These are phyloP conservation scores for Yponomeuta sedellus DNA, from an alignment of 2,888 invertebrate genomes.

Conservation along the genomic window DNA sequence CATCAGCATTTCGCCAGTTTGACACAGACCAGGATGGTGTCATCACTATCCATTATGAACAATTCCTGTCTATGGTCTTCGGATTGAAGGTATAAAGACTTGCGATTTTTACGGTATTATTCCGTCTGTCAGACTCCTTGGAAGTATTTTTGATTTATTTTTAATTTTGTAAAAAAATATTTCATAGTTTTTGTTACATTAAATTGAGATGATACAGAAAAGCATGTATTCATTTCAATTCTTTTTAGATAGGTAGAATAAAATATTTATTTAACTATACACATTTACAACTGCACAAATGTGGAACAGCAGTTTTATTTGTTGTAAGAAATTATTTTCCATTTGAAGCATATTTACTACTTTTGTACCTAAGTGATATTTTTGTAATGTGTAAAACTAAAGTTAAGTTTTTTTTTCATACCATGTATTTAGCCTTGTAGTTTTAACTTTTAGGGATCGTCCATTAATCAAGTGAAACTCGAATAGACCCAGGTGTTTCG, in stretches of 20 bases:
- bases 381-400: background rate
- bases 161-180: too few relatives aligned
- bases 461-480: too few relatives aligned
- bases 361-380: background rate
- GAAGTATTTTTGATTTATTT: background rate
- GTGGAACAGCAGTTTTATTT: too few relatives aligned
- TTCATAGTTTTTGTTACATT: too few relatives aligned
- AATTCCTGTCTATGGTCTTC: slow-evolving; percentile 95
- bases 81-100: slow-evolving; percentile 80
- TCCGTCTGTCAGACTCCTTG: background rate
- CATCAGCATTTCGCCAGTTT: slow-evolving; percentile 89
- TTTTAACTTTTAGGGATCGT: background rate
- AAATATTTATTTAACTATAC: too few relatives aligned
- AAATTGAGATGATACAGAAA: too few relatives aligned
- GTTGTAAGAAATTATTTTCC: too few relatives aligned
- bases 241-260: too few relatives aligned
- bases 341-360: too few relatives aligned
- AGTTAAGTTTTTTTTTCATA: background rate
- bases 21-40: slow-evolving; percentile 97
- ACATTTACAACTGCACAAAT: too few relatives aligned
- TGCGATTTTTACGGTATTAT: background rate
- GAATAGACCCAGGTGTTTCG: too few relatives aligned
- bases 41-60: slow-evolving; percentile 96
- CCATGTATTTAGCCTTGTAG: background rate
- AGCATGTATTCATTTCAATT: too few relatives aligned